Conservation (phyloP, 2,888 invertebrate species). For the Margaritifera margaritifera region DNA sequence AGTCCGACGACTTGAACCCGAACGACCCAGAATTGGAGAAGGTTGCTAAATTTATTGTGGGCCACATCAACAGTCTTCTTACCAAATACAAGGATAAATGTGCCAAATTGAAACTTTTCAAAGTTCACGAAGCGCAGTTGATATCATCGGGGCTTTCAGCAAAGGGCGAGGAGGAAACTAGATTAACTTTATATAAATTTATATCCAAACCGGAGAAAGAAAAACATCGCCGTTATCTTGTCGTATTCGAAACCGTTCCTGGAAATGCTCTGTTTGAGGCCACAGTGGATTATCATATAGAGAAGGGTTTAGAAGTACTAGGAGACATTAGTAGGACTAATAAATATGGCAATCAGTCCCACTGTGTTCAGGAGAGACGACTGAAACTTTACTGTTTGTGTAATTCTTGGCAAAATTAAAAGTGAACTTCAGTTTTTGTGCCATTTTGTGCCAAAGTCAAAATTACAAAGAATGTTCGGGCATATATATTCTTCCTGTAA, state of each 20-base stretch:
- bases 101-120: constrained; percentile 75
- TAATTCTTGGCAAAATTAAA: constrained; percentile 3
- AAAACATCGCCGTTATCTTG: constrained; percentile 34
- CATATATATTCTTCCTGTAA: no score
- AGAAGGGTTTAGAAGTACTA: constrained; percentile 26
- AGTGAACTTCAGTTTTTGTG: no score
- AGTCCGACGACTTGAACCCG: constrained; percentile 81
- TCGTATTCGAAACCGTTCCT: constrained; percentile 39
- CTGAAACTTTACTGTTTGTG: constrained; percentile 44
- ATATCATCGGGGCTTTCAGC: constrained; percentile 32
- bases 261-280: constrained; percentile 46
- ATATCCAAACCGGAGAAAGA: constrained; percentile 77
- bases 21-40: constrained; percentile 75
- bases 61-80: constrained; percentile 17
- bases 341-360: constrained; percentile 45
- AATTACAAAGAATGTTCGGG: no score
- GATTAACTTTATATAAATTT: constrained; percentile 76
- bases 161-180: constrained; percentile 28
- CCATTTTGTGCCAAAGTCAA: no score
- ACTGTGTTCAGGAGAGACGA: constrained; percentile 35
- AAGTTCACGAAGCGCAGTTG: constrained; percentile 27
- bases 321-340: constrained; percentile 47
- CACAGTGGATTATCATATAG: constrained; percentile 27
- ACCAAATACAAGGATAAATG: constrained; percentile 75
- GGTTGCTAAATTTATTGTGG: constrained; percentile 74